A percentile compares a stretch with the other conserved stretches of the same genome.
These are phyloP conservation scores for Helarctos malayanus DNA, from an alignment of 2,797 vertebrate species.

Conservation along the genomic window DNA sequence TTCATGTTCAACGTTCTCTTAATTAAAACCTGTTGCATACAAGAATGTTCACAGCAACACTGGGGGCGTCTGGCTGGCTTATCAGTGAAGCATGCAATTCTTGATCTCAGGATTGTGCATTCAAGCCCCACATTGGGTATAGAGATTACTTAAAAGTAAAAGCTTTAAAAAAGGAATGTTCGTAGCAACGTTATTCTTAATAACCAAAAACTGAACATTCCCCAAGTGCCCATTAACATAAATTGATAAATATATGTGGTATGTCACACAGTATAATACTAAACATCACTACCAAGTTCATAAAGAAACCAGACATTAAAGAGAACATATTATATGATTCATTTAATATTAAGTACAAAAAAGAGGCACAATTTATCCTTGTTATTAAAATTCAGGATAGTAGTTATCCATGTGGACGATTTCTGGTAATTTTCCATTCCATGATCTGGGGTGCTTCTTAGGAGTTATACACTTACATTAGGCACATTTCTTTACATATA, in stretches of 20 bases:
- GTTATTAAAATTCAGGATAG: constrained; percentile 47
- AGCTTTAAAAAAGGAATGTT: not conserved
- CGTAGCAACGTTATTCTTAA: constrained; percentile 18
- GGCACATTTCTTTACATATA: not conserved
- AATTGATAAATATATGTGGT: not conserved
- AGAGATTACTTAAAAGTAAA: not conserved
- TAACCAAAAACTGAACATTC: not conserved
- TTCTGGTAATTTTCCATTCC: not conserved
- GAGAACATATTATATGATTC: not conserved
- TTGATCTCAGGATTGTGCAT: not conserved
- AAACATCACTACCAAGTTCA: not conserved
- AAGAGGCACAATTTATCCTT: not conserved
- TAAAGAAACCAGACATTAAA: constrained; percentile 31
- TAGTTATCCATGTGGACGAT: not conserved
- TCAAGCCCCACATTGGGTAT: not conserved
- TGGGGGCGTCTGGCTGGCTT: not conserved
- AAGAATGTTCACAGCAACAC: not conserved
- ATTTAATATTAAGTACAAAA: not conserved
- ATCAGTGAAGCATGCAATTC: not conserved
- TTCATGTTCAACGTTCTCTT: constrained; percentile 12
- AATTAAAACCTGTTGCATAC: not conserved
- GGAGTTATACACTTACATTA: not conserved
- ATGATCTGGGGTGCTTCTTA: not conserved
- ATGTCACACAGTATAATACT: constrained; percentile 4
- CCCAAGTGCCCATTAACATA: not conserved